These are phyloP conservation scores for Phataginus tetradactyla DNA, from an alignment of 2,797 vertebrate genomes.

Conservation along the genomic window DNA sequence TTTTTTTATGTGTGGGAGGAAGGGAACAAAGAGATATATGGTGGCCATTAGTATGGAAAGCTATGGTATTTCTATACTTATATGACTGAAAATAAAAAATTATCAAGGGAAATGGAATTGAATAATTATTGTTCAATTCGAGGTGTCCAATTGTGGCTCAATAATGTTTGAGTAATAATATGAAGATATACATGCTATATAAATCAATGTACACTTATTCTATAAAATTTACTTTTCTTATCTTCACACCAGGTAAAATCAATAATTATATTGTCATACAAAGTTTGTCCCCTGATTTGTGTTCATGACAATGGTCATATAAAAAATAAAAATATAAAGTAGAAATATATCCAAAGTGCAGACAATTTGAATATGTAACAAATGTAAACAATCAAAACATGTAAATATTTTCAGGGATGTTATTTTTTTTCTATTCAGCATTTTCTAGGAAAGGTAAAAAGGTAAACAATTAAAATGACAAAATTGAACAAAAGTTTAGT, in stretches of 20 bases:
- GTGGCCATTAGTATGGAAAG: not conserved
- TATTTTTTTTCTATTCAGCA: not conserved
- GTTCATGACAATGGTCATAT: not conserved
- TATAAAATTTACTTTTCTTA: not conserved
- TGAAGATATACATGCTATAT: not conserved
- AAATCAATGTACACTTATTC: not conserved
- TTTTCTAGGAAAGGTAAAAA: not conserved
- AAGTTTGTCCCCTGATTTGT: not conserved
- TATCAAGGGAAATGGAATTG: not conserved
- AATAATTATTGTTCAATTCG: not conserved
- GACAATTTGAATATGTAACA: not conserved
- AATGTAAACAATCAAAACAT: not conserved
- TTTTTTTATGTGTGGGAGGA: not conserved
- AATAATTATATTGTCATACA: not conserved
- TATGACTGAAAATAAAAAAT: not conserved
- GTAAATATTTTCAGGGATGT: not conserved
- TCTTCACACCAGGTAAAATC: not conserved
- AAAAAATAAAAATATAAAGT: conserved; percentile 5
- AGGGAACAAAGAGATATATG: not conserved
- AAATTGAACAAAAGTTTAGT: not conserved
- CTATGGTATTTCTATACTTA: not conserved
- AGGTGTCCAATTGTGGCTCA: not conserved
- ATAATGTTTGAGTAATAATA: not conserved
- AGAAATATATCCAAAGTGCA: not conserved
- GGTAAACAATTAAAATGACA: not conserved